Conservation (phyloP, 2,888 invertebrate species). For the Plebejus anna region DNA sequence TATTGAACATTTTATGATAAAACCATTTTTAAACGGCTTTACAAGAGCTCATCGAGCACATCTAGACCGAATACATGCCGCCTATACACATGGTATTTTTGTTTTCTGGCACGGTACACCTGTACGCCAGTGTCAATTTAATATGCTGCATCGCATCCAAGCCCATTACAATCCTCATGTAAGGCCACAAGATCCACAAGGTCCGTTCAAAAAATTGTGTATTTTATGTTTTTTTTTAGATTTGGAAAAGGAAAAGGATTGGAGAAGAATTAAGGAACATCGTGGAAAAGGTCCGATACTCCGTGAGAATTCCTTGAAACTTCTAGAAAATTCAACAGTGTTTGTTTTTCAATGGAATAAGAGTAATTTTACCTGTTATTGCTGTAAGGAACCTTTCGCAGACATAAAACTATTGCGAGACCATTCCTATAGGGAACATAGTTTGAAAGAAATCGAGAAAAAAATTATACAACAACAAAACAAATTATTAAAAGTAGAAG, state of each 20-base stretch:
- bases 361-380: constrained; percentile 63
- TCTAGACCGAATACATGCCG: too few relatives aligned
- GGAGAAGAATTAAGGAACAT: constrained; percentile 49
- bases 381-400: constrained; percentile 61
- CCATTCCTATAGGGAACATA: constrained; percentile 51
- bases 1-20: too few relatives aligned
- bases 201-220: neutral
- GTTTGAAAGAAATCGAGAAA: constrained; percentile 53
- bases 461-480: constrained; percentile 64
- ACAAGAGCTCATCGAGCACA: too few relatives aligned
- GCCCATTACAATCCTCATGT: too few relatives aligned
- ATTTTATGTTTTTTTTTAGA: constrained; percentile 38
- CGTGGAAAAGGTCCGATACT: constrained; percentile 56
- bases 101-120: too few relatives aligned
- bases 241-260: constrained; percentile 38
- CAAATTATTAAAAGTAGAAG: constrained; percentile 61
- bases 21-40: too few relatives aligned
- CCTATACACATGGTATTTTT: too few relatives aligned
- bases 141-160: constrained; percentile 15
- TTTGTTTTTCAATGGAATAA: constrained; percentile 68
- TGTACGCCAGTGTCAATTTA: neutral
- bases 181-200: neutral
- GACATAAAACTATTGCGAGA: constrained; percentile 51
- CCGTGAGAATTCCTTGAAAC: constrained; percentile 74
- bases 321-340: constrained; percentile 59